Conservation (phyloP, 2,888 invertebrate species). For the Microplitis deprimator region DNA sequence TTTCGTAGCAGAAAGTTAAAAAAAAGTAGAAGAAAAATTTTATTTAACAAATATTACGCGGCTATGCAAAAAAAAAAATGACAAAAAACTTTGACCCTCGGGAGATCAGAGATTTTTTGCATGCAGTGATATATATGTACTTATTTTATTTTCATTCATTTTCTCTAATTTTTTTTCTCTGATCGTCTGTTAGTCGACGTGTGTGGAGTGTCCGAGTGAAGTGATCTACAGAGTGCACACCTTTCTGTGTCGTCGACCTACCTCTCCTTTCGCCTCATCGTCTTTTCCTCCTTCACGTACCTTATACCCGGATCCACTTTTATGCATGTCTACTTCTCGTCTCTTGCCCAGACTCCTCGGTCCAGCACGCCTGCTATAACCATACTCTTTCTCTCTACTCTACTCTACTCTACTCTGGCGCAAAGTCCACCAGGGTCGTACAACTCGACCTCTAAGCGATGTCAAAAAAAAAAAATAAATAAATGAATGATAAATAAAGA, state of each 20-base stretch:
- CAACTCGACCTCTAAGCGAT: not conserved
- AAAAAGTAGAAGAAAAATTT: no score
- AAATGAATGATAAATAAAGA: not conserved
- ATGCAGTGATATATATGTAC: not conserved
- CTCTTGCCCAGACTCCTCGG: slow-evolving; percentile 19
- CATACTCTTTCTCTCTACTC: not conserved
- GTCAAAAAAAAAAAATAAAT: not conserved
- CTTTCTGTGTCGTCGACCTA: slow-evolving; percentile 28
- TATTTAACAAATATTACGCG: no score
- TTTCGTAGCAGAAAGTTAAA: no score
- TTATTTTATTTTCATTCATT: not conserved
- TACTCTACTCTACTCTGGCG: not conserved
- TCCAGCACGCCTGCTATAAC: not conserved
- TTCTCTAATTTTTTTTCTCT: not conserved
- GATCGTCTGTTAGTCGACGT: not conserved
- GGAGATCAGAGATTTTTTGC: not conserved
- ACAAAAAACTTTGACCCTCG: no score
- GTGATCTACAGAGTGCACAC: slow-evolving; percentile 28
- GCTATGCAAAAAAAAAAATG: no score
- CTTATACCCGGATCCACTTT: slow-evolving; percentile 35
- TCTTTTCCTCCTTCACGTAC: slow-evolving; percentile 6
- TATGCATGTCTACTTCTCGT: slow-evolving; percentile 33
- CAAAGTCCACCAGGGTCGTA: not conserved
- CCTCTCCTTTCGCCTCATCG: not conserved
- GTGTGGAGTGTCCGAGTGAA: slow-evolving; percentile 30